A percentile compares a stretch with the other conserved stretches of the same genome.
phyloP scores from a whole-genome alignment of 2,113 vertebrate genomes.

The Colistium nudipinnis region DNA sequence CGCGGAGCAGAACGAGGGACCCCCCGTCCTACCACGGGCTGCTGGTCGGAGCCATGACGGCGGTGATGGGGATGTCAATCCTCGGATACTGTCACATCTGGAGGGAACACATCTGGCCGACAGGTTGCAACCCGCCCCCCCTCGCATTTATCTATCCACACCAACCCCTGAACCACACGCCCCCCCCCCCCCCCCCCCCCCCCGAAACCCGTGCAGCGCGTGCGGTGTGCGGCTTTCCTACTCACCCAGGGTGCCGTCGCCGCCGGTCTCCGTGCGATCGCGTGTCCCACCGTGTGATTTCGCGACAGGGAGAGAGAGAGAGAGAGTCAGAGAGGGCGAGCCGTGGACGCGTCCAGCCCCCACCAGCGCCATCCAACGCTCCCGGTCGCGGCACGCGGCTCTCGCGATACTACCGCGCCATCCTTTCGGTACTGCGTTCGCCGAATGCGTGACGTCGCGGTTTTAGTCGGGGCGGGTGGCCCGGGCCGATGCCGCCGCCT shows the following conservation, averaged over 20 bases:
- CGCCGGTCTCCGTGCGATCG: conserved; percentile 64
- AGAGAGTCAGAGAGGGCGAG: conserved; percentile 55
- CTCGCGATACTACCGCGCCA: conserved; percentile 77
- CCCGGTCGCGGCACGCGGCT: conserved; percentile 67
- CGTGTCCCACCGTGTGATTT: conserved; percentile 68
- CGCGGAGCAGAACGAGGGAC: not conserved
- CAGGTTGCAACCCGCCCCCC: conserved; percentile 20
- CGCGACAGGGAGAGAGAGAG: conserved; percentile 26
- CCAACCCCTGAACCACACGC: not conserved
- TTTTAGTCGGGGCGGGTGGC: not conserved
- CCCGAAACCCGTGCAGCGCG: not conserved
- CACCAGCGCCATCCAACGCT: conserved; percentile 74
- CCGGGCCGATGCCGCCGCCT: conserved; percentile 65
- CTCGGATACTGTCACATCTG: conserved; percentile 61
- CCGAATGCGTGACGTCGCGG: conserved; percentile 58
- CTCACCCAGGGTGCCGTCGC: conserved; percentile 64
- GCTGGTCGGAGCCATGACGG: conserved; percentile 24
- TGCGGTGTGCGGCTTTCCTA: conserved; percentile 19
- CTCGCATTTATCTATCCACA: too few relatives aligned
- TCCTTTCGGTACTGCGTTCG: conserved; percentile 10
- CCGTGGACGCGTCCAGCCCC: conserved; percentile 60
- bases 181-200: not conserved
- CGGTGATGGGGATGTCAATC: conserved; percentile 21
- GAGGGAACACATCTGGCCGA: conserved; percentile 59
- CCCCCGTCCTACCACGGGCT: not conserved